These are phyloP conservation scores for Entomyzon cyanotis DNA, from an alignment of 2,113 vertebrate genomes.

Conservation along the genomic window DNA sequence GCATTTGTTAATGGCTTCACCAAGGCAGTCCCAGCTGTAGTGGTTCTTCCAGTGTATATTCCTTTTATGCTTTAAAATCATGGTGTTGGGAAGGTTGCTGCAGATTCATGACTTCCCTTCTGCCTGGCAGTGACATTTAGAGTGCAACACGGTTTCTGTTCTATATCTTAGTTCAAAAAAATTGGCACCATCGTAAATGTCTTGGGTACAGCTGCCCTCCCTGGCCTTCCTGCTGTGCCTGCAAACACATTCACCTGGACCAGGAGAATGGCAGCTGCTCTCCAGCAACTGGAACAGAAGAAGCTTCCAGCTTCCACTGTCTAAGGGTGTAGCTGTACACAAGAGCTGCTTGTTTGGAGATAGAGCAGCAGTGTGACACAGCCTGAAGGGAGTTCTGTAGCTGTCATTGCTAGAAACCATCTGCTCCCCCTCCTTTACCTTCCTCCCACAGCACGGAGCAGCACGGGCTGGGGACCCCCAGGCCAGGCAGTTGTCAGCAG, in stretches of 20 bases:
- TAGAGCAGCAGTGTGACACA: not conserved
- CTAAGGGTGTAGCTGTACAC: not conserved
- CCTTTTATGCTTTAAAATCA: not conserved
- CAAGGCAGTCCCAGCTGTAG: conserved; percentile 18
- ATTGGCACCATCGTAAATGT: fast-evolving
- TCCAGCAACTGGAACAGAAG: not conserved
- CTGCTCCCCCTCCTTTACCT: not conserved
- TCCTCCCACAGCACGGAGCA: not conserved
- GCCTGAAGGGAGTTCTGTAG: not conserved
- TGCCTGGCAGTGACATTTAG: not conserved
- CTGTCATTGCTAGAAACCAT: not conserved
- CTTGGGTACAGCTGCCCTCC: not conserved
- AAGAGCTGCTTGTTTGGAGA: not conserved
- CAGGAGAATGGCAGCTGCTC: not conserved
- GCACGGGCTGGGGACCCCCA: not conserved
- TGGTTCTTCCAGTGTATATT: not conserved
- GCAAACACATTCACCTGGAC: not conserved
- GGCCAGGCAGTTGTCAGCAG: not conserved
- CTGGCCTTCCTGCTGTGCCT: not conserved
- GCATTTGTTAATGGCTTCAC: conserved; percentile 19
- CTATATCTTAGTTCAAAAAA: not conserved
- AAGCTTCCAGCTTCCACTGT: not conserved
- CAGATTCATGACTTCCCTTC: not conserved
- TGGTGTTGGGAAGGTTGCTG: not conserved
- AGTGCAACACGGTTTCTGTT: not conserved